Evolutionary conservation across 2,888 invertebrate species (phyloP), one percentile per base, ranked within the genome.

Genomic region (Eupithecia vulgata): DNA sequence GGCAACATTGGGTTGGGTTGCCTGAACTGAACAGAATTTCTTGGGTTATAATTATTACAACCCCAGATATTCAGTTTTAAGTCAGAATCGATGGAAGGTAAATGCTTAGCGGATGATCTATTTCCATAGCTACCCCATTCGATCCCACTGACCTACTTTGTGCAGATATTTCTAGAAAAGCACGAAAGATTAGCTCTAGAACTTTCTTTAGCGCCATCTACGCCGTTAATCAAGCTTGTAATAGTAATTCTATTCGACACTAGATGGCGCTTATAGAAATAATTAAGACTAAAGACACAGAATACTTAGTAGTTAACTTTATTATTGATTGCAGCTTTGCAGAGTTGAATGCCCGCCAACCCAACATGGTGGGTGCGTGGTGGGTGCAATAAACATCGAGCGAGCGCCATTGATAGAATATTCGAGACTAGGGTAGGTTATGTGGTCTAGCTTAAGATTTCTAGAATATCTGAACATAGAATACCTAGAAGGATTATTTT

Each of bases 261-360:
- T 68, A 74, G 70, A 68, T 74, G 68, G 45, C 68, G 69, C 69
- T 57, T 52, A 48, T 37, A n/a, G 1, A 13, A 65, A 65, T 1
- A n/a, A 13, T 37, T 37, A 40, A 1, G 8, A 13, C 5, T 64
- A 6, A 42, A 40, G 40, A 25, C 65, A 40, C 35, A 25, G 40
- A 65, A 42, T 65, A 62, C n/a, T n/a, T 34, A n/a, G 62, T 61
- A 5, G 0, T 0, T 8, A 5, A 15, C 2, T 40, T 13, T 15
- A 62, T 64, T 35, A 35, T 35, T 64, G 34, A 57, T 57, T 25
- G 57, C 57, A 21, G 25, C 25, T 57, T 64, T 64, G 17, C 35
- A 37, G 34, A n/a, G 62, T 35, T 64, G 62, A 64, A 64, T 64
- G n/a, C n/a, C 35, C 62, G 35, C 62, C 13, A 25, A 30, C 30